Evolutionary conservation across 53 echinoderm and acorn worm species (phyloP).

Genomic region (Astropecten irregularis): DNA sequence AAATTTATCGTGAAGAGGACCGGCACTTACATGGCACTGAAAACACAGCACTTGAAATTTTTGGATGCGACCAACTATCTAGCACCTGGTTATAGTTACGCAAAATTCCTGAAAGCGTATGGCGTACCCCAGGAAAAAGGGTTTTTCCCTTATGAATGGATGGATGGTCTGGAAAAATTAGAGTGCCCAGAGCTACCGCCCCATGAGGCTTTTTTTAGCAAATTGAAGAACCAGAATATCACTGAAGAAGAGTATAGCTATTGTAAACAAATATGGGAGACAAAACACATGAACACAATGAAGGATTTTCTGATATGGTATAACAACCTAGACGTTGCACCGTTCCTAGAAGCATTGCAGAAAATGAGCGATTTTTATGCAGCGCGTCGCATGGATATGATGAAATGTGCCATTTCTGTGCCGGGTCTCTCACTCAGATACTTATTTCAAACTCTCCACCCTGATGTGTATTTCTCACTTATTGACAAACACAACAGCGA

Average conservation of each 20-base stretch:
- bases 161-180: slow-evolving; percentile 15
- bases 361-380: slow-evolving; percentile 36
- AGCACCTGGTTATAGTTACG: slow-evolving; percentile 51
- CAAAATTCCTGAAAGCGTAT: slow-evolving; percentile 34
- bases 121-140: slow-evolving; percentile 14
- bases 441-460: slow-evolving; percentile 23
- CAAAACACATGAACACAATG: slow-evolving; percentile 4
- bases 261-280: slow-evolving; percentile 37
- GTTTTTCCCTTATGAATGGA: slow-evolving; percentile 53
- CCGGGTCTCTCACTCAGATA: slow-evolving; percentile 28
- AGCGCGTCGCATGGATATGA: slow-evolving; percentile 16
- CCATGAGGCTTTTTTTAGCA: slow-evolving; percentile 32
- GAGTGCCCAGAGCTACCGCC: slow-evolving; percentile 23
- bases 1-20: slow-evolving; percentile 27
- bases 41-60: slow-evolving; percentile 39
- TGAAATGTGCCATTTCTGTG: slow-evolving; percentile 46
- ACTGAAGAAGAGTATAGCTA: slow-evolving; percentile 23
- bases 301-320: slow-evolving; percentile 62
- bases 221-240: slow-evolving; percentile 19
- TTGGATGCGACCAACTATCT: slow-evolving; percentile 38
- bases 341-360: slow-evolving; percentile 46
- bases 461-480: not conserved
- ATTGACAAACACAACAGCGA: slow-evolving; percentile 41
- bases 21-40: slow-evolving; percentile 8
- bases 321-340: slow-evolving; percentile 57